Conservation (phyloP, 2,888 invertebrate genomes). For the Hirtodrosophila alboralis region DNA sequence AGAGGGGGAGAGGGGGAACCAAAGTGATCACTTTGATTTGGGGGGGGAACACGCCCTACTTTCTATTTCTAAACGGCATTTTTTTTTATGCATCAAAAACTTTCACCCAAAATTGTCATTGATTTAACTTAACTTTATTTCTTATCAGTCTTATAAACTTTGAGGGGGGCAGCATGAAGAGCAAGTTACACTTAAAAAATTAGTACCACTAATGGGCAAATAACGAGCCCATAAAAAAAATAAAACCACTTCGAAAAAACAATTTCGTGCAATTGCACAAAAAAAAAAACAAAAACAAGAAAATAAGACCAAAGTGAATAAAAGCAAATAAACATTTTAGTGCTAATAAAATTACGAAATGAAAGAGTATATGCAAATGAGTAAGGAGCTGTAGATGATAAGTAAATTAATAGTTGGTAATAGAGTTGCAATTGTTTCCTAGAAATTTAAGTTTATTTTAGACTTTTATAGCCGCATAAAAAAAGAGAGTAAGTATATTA, state of each 20-base stretch:
- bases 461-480: conserved; percentile 1
- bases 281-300: conserved; percentile 43
- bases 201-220: conserved; percentile 55
- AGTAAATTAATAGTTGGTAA: conserved; percentile 9
- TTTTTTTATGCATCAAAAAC: conserved; percentile 38
- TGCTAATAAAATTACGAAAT: conserved; percentile 55
- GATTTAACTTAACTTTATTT: conserved; percentile 52
- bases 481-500: conserved; percentile 6
- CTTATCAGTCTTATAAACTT: conserved; percentile 46
- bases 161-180: conserved; percentile 8
- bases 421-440: conserved; percentile 21
- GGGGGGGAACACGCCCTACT: conserved; percentile 66
- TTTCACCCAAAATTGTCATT: conserved; percentile 75
- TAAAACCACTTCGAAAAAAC: conserved; percentile 23
- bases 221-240: conserved; percentile 52
- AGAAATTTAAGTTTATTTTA: conserved; percentile 2
- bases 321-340: conserved; percentile 58
- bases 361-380: conserved; percentile 55
- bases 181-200: conserved; percentile 38
- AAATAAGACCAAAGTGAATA: conserved; percentile 20
- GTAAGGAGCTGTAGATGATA: not conserved
- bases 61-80: conserved; percentile 70
- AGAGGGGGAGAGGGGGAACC: not conserved
- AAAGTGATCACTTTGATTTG: conserved; percentile 2
- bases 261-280: conserved; percentile 72